Base-by-base conservation (phyloP, 2,888 invertebrate species). In the Lycocerus yunnanus region DNA sequence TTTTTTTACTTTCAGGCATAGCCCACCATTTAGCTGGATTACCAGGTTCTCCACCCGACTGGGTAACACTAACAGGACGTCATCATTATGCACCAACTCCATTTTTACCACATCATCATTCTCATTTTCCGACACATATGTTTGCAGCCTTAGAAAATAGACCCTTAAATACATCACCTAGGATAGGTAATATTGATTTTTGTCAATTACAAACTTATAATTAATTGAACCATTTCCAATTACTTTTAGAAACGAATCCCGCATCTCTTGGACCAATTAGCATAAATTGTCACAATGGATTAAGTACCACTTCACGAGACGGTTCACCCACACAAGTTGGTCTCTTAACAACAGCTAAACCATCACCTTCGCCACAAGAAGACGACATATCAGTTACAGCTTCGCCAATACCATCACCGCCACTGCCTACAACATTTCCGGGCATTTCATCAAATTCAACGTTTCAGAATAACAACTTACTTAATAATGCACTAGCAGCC, bases 11-110 rank as follows among this genome's bases (percentile, higher is more conserved):
- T 87, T 1, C 87, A 94, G 94, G 94, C 78, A 92, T 94, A 82
- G 93, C 93, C 0, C 94, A 94, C 83, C 94, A 93, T 84, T 84
- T 93, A 77, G 92, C 93, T 8, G 93, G 93, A 3, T 87, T 93
- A 79, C 93, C 93, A 10, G 91, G 91, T 0, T 92, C 90, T 87
- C 91, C 92, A 16, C 91, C 92, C 1, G 93, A 93, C 66, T 91
- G 93, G 87, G 87, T 83, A 75, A 84, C 83, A 78, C 77, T 87
- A 72, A 85, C 85, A 59, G 85, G 84, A n/a, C 81, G 86, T 81
- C 90, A 85, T 88, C 89, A 74, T 80, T 90, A 78, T 87, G 90
- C 83, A 8, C 85, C 90, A 85, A 86, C 88, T 69, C 89, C 89
- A 66, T 89, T 90, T 77, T 86, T 89, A 78, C 88, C 89, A 67